These are phyloP conservation scores for Geophilus truncorum DNA, from an alignment of 2,888 invertebrate species.

Conservation along the genomic window DNA sequence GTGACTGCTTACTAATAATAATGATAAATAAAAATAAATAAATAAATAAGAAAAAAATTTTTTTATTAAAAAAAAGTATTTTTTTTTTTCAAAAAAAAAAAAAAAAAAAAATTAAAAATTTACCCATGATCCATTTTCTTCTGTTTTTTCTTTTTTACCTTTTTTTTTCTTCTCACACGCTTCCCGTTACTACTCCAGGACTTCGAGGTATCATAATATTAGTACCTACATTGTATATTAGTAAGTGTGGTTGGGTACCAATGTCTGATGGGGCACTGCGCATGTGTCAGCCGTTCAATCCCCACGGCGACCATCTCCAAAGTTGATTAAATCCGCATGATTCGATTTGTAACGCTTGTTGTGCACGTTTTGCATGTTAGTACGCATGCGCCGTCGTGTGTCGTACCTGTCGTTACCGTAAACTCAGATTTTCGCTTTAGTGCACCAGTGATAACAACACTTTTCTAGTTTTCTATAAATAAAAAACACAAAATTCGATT, in stretches of 20 bases:
- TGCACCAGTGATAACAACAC: no score
- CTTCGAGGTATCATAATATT: constrained; percentile 66
- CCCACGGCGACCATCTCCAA: constrained; percentile 55
- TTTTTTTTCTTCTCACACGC: constrained; percentile 33
- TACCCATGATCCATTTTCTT: constrained; percentile 43
- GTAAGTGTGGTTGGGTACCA: background rate
- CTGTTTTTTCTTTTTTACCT: constrained; percentile 35
- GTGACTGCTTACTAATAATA: background rate
- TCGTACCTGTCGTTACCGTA: no score
- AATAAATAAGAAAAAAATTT: background rate
- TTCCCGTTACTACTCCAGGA: constrained; percentile 56
- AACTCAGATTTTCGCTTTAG: background rate
- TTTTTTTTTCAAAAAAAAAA: no score
- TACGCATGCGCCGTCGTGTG: background rate
- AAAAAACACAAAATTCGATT: no score
- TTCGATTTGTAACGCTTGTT: background rate
- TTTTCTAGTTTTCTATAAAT: no score
- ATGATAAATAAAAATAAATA: background rate
- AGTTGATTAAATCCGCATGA: constrained; percentile 54
- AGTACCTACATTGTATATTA: constrained; percentile 37
- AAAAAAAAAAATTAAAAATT: background rate
- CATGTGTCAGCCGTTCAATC: constrained; percentile 29
- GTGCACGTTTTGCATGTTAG: constrained; percentile 18
- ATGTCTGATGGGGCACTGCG: constrained; percentile 5
- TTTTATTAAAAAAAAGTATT: no score